These are phyloP conservation scores for Teleogryllus occipitalis DNA, from an alignment of 1,140 invertebrate genomes.

Conservation along the genomic window DNA sequence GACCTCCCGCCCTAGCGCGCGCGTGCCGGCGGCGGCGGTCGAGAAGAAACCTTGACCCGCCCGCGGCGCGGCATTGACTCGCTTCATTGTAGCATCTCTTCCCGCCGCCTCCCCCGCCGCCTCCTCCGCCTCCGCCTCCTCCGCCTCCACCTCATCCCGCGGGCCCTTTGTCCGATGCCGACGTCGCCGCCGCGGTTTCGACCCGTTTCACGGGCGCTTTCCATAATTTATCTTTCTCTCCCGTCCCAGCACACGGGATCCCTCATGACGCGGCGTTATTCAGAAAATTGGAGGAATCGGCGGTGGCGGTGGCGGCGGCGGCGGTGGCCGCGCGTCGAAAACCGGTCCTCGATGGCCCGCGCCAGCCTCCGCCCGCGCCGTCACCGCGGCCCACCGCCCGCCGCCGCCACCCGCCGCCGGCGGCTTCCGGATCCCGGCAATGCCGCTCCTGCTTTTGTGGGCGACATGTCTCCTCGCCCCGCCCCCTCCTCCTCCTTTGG, in stretches of 20 bases:
- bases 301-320: too few relatives aligned
- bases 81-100: too few relatives aligned
- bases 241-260: not conserved
- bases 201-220: not conserved
- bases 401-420: too few relatives aligned
- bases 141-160: too few relatives aligned
- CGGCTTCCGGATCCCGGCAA: not conserved
- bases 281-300: slow-evolving; percentile 1
- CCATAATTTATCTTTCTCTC: not conserved
- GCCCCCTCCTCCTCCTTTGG: not conserved
- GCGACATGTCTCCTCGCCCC: not conserved
- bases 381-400: not conserved
- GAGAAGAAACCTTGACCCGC: too few relatives aligned
- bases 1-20: too few relatives aligned
- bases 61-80: too few relatives aligned
- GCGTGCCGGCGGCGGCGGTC: too few relatives aligned
- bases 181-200: too few relatives aligned
- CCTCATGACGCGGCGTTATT: not conserved
- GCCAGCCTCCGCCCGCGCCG: not conserved
- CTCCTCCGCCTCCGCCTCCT: too few relatives aligned
- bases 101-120: too few relatives aligned
- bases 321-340: not conserved
- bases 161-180: too few relatives aligned
- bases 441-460: not conserved
- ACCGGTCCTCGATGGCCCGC: not conserved